Evolutionary conservation across 2,888 invertebrate genomes (phyloP).

Genomic region (Dryomyza anilis): DNA sequence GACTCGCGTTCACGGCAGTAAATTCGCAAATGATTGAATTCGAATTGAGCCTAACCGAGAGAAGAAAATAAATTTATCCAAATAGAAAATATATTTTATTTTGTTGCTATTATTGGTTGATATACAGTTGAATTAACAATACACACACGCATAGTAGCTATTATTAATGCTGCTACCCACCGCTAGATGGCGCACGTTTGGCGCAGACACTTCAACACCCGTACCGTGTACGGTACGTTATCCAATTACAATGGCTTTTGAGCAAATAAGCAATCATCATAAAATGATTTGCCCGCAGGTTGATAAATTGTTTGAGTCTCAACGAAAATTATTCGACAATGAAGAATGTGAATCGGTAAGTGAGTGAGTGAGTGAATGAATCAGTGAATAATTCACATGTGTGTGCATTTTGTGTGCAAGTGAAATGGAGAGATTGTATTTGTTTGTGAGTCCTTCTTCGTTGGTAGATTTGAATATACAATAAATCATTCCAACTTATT

Average conservation of each 20-base stretch:
- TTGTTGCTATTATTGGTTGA: not conserved
- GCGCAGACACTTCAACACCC: not conserved
- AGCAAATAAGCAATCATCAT: constrained; percentile 40
- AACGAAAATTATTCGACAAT: too few relatives aligned
- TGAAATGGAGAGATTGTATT: too few relatives aligned
- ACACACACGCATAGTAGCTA: not conserved
- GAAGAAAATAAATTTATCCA: too few relatives aligned
- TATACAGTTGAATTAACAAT: not conserved
- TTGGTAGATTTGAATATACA: not conserved
- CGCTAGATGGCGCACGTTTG: constrained; percentile 1
- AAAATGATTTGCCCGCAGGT: constrained; percentile 40
- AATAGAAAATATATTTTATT: too few relatives aligned
- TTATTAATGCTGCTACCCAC: not conserved
- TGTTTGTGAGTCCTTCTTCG: not conserved
- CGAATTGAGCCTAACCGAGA: too few relatives aligned
- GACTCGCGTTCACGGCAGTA: too few relatives aligned
- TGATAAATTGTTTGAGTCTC: constrained; percentile 37
- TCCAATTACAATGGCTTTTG: constrained; percentile 23
- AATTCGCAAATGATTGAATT: too few relatives aligned
- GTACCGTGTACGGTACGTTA: not conserved
- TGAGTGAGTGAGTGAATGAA: not conserved
- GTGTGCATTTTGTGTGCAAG: not conserved
- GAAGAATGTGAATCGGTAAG: not conserved
- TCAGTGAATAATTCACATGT: not conserved
- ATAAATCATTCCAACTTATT: not conserved